Base-by-base conservation (phyloP, 1,140 invertebrate genomes). In the Drosophila pectinifera region DNA sequence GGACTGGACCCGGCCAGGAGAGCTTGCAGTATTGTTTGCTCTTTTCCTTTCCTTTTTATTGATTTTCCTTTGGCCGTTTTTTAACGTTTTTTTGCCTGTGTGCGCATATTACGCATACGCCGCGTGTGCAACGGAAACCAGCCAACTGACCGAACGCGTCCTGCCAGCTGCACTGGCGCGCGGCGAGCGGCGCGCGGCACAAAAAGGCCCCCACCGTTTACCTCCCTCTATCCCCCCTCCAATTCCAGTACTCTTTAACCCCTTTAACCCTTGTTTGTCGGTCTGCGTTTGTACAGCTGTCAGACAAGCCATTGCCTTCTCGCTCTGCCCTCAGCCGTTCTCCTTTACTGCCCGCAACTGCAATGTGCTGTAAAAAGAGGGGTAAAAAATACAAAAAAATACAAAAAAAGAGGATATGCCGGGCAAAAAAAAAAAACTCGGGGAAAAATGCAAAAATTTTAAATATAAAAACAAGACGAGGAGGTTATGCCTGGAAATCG, bases 71-170 rank as follows among this genome's bases (percentile, higher is more conserved):
- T 46, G 48, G 31, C 24, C 18, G 20, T 26, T 55, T 49, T 64
- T 34, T 31, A 61, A 53, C 14, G 41, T 64, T 36, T 68, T 85
- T 82, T 58, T 70, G 82, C 78, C 74, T 31, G 28, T 78, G 80
- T 78, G 67, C 69, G 65, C 72, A 73, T 68, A 83, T 83, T 83
- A 83, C 80, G 80, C 80, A 84, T 84, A 84, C 75, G 84, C 83
- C 56, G 59, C 81, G 81, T 84, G 65, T 85, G 81, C 81, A 85
- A 49, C 81, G 83, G 83, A 86, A 86, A 86, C 83, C 83, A 82
- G 65, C 36, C 83, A 53, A 86, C 83, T 86, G 83, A 86, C 83
- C 83, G 77, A 86, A 86, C 83, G 83, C 83, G 76, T 85, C 82
- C 83, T 82, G 73, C 62, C 68, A 31, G 13, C 58, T 18, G 16